Conservation (phyloP, 1,140 invertebrate species). For the Schlechtendalia chinensis region DNA sequence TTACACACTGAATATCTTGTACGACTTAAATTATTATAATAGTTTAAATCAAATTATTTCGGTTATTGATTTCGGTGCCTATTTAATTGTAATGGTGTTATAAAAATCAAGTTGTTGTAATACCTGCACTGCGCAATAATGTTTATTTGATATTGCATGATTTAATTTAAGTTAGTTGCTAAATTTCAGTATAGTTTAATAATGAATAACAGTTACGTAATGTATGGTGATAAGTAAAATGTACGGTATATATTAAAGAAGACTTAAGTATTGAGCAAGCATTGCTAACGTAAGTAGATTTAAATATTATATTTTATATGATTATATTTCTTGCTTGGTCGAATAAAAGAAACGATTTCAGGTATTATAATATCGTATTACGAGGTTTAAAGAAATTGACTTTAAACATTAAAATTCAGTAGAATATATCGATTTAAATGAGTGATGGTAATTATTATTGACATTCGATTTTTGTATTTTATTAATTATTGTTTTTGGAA, state of each 20-base stretch:
- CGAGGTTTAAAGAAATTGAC: neutral
- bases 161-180: neutral
- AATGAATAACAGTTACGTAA: constrained; percentile 9
- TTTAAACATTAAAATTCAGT: neutral
- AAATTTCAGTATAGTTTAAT: constrained; percentile 53
- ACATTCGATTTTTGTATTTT: no score
- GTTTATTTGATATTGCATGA: constrained; percentile 7
- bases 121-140: neutral
- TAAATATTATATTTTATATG: constrained; percentile 6
- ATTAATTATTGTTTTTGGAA: no score
- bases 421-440: neutral
- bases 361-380: neutral
- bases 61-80: neutral
- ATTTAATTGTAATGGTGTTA: neutral
- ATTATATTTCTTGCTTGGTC: neutral
- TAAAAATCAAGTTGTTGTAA: neutral
- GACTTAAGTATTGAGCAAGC: neutral
- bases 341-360: constrained; percentile 3
- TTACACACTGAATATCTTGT: no score
- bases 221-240: constrained; percentile 10
- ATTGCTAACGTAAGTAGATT: constrained; percentile 11
- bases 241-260: constrained; percentile 1
- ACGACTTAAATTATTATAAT: neutral
- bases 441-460: no score
- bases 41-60: neutral